These are phyloP conservation scores for Empidonax traillii DNA, from an alignment of 2,113 vertebrate species.

Conservation along the genomic window DNA sequence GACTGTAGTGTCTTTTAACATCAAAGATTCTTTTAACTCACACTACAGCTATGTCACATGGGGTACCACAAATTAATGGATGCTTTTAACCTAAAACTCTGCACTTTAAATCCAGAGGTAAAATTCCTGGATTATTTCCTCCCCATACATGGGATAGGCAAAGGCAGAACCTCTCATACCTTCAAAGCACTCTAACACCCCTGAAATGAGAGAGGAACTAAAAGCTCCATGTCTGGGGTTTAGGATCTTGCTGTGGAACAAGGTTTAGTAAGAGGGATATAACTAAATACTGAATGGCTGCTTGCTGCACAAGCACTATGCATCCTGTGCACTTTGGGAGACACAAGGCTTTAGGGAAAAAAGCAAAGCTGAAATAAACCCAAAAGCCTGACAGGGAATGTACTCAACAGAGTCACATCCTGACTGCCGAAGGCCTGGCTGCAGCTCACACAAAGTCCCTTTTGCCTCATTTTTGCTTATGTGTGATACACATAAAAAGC, in stretches of 20 bases:
- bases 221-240: not conserved
- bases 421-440: not conserved
- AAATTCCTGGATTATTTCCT: not conserved
- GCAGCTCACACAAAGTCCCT: fast-evolving
- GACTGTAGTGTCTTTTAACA: not conserved
- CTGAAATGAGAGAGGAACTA: not conserved
- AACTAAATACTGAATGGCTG: not conserved
- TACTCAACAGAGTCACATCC: not conserved
- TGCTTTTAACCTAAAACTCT: not conserved
- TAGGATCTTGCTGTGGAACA: not conserved
- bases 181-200: not conserved
- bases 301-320: not conserved
- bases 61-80: not conserved
- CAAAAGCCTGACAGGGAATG: not conserved
- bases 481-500: not conserved
- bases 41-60: fast-evolving
- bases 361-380: not conserved
- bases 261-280: not conserved
- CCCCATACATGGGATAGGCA: not conserved
- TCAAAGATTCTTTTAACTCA: not conserved
- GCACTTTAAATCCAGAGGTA: not conserved
- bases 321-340: not conserved
- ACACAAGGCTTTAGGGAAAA: not conserved
- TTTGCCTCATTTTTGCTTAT: not conserved
- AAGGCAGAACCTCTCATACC: not conserved